phyloP scores from a whole-genome alignment of 1,140 invertebrate species.

The Caenorhabditis briggsae region DNA sequence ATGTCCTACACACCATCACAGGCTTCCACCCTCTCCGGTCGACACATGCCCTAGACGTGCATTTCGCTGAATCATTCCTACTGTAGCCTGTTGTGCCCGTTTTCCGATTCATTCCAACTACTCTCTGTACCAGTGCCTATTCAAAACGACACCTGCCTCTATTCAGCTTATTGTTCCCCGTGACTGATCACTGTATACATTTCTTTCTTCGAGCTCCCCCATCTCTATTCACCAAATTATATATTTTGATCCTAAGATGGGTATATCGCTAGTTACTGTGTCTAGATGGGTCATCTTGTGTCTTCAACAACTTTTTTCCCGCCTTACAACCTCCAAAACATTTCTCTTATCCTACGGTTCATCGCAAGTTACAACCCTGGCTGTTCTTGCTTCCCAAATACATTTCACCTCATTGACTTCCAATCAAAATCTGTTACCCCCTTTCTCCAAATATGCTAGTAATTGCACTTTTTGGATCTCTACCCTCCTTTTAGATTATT shows the following conservation, averaged over 20 bases:
- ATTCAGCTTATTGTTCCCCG: not conserved
- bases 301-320: not conserved
- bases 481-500: not conserved
- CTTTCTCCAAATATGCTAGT: conserved; percentile 22
- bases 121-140: not conserved
- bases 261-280: conserved; percentile 11
- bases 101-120: not conserved
- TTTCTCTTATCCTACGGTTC: conserved; percentile 41
- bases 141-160: not conserved
- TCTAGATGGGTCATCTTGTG: conserved; percentile 49
- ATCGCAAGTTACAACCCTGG: not conserved
- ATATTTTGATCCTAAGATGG: not conserved
- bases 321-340: conserved; percentile 12
- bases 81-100: not conserved
- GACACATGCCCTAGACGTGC: conserved; percentile 23
- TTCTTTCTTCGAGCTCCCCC: not conserved
- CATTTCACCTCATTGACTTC: not conserved
- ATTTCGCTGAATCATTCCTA: not conserved
- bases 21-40: conserved; percentile 31
- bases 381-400: not conserved
- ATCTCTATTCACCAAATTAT: not conserved
- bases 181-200: not conserved
- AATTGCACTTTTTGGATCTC: conserved; percentile 36
- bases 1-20: conserved; percentile 33
- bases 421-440: not conserved